Evolutionary conservation across 2,113 vertebrate species (phyloP).

Genomic region (Vulpes vulpes): DNA sequence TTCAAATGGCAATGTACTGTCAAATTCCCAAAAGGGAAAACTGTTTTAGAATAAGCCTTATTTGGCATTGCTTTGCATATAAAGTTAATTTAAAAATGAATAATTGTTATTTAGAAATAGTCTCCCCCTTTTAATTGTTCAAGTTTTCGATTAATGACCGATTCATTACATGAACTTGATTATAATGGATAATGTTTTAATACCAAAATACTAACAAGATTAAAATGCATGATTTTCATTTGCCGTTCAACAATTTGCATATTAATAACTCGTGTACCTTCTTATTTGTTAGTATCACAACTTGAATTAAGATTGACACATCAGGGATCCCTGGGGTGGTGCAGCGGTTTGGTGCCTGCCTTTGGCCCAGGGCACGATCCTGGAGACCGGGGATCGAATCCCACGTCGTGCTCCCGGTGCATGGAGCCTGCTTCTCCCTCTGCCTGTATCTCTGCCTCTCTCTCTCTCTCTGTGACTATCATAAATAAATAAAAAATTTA

Average conservation of each 20-base stretch:
- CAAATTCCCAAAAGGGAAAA: not conserved
- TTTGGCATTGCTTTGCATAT: not conserved
- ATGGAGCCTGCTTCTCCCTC: too few relatives aligned
- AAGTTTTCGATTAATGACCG: not conserved
- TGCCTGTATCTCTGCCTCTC: too few relatives aligned
- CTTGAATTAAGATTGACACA: not conserved
- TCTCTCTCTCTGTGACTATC: too few relatives aligned
- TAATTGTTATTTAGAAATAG: not conserved
- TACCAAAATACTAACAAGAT: not conserved
- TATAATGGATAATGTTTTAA: not conserved
- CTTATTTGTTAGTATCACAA: conserved; percentile 72
- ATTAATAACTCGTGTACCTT: conserved; percentile 45
- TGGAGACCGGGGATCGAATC: too few relatives aligned
- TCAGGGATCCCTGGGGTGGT: not conserved
- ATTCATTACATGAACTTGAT: not conserved
- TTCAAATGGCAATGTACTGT: not conserved
- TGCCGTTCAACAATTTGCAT: conserved; percentile 62
- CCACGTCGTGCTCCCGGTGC: too few relatives aligned
- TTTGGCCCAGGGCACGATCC: too few relatives aligned
- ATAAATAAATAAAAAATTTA: too few relatives aligned
- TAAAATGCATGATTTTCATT: conserved; percentile 40
- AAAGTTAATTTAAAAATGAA: not conserved
- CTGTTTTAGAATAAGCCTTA: not conserved
- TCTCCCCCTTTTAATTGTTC: not conserved
- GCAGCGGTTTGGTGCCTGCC: too few relatives aligned